Conservation (phyloP, 2,113 vertebrate species). For the Petrocephalus microphthalmus region DNA sequence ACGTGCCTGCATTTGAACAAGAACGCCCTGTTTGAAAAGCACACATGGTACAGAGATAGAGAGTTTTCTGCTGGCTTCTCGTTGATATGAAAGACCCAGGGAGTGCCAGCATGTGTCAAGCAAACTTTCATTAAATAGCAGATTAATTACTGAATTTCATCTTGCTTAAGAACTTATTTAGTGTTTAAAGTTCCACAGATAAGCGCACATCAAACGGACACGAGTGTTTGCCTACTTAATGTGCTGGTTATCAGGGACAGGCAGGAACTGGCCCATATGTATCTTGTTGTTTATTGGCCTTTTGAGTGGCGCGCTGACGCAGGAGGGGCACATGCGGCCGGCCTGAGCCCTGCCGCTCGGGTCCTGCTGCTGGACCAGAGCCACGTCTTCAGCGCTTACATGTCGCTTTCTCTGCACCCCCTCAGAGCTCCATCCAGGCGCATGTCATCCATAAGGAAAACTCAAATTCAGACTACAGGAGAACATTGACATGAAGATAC, state of each 20-base stretch:
- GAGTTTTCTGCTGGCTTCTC: constrained; percentile 1
- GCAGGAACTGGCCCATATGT: constrained; percentile 59
- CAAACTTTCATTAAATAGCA: constrained; percentile 48
- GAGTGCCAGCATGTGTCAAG: constrained; percentile 31
- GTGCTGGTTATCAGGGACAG: constrained; percentile 74
- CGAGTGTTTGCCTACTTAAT: constrained; percentile 79
- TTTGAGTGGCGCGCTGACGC: constrained; percentile 41
- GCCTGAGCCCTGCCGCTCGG: constrained; percentile 46
- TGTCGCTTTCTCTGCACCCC: constrained; percentile 49
- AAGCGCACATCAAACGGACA: constrained; percentile 75
- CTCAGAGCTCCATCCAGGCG: not conserved
- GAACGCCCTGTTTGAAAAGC: not conserved
- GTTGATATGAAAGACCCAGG: constrained; percentile 15
- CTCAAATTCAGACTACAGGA: not conserved
- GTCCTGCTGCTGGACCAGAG: constrained; percentile 43
- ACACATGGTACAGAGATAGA: not conserved
- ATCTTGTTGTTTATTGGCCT: constrained; percentile 61
- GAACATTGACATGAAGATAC: not conserved
- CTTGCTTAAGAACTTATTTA: constrained; percentile 47
- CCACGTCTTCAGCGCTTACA: constrained; percentile 59
- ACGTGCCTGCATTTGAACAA: not conserved
- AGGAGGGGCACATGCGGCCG: constrained; percentile 31
- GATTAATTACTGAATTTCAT: constrained; percentile 66
- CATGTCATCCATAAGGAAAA: not conserved
- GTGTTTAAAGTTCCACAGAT: constrained; percentile 61